Conservation (phyloP, 2,113 vertebrate species). For the Dromas ardeola region DNA sequence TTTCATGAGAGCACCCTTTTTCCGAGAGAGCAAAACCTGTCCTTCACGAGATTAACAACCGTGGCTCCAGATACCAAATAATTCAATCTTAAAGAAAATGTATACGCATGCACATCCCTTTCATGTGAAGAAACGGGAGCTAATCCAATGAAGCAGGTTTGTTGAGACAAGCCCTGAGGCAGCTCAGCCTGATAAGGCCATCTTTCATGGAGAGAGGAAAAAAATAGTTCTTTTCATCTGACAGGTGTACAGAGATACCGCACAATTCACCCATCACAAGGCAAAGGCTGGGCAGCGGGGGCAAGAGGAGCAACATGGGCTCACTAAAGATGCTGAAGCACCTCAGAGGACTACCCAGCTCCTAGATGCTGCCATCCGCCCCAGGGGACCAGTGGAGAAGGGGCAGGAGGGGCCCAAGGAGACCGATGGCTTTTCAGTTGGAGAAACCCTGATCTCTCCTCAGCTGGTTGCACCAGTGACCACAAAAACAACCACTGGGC, state of each 20-base stretch:
- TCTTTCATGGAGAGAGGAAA: background rate
- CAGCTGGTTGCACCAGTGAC: background rate
- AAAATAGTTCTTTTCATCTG: background rate
- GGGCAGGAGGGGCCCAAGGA: background rate
- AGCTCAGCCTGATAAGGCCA: slow-evolving; percentile 4
- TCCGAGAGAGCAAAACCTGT: background rate
- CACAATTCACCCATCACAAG: background rate
- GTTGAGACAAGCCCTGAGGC: slow-evolving; percentile 10
- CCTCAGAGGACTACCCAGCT: background rate
- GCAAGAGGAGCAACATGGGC: background rate
- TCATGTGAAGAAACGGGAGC: background rate
- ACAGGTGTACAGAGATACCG: rapidly evolving
- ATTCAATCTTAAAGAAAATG: background rate
- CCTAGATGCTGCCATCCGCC: rapidly evolving
- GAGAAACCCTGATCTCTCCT: background rate
- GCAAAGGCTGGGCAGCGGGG: background rate
- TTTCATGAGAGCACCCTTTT: background rate
- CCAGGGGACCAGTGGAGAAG: rapidly evolving
- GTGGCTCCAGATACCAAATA: background rate
- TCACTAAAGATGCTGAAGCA: background rate
- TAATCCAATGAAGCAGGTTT: slow-evolving; percentile 45
- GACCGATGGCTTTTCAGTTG: background rate
- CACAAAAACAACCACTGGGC: background rate
- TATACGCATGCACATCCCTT: background rate
- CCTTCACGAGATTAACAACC: background rate